Base-by-base conservation (phyloP, 1,140 invertebrate genomes). In the Trichogramma pretiosum region DNA sequence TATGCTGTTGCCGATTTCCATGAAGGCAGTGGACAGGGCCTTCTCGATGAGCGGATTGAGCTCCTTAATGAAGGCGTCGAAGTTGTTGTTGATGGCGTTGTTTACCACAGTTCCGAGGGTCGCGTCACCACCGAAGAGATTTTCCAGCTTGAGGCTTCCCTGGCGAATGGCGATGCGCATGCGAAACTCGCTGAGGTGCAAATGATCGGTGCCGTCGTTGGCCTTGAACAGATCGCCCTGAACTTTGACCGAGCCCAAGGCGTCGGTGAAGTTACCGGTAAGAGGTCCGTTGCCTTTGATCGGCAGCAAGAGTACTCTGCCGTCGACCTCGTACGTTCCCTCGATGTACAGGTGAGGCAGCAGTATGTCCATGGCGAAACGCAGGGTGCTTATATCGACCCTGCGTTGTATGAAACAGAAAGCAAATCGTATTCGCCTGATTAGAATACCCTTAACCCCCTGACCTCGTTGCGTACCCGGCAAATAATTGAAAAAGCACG, bases 71-170 rank as follows among this genome's bases (percentile, higher is more conserved):
- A 83, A 80, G 0, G 70, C 50, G 37, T 72, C 70, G 46, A 78
- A 74, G 55, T 83, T 84, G 39, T 73, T 74, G 51, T 82, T 81
- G n/a, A 83, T 77, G 0, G 75, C 74, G 18, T 65, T 62, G 53
- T 83, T 83, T 0, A 82, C 68, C 10, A 79, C 71, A 2, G 77
- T 75, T 3, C 77, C 67, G 21, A 70, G 64, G 0, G 56, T 52
- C 5, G 44, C 53, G 43, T 83, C 79, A 10, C 78, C 80, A 16
- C 74, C 74, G 37, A 83, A 83, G 2, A 83, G 63, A 62, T 84
- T 82, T 1, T 80, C 73, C 1, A 85, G 57, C n/a, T 63, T 58
- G 9, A 83, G 55, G 1, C 55, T 60, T 28, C 81, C 81, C 22
- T 76, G 73, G 19, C 74, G 75, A 8, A 84, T 70, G 21, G 64